Percentiles rank a stretch among this genome's conserved stretches.
Evolutionary conservation across 2,797 vertebrate species (phyloP).

Genomic region (Lagocephalus sceleratus): DNA sequence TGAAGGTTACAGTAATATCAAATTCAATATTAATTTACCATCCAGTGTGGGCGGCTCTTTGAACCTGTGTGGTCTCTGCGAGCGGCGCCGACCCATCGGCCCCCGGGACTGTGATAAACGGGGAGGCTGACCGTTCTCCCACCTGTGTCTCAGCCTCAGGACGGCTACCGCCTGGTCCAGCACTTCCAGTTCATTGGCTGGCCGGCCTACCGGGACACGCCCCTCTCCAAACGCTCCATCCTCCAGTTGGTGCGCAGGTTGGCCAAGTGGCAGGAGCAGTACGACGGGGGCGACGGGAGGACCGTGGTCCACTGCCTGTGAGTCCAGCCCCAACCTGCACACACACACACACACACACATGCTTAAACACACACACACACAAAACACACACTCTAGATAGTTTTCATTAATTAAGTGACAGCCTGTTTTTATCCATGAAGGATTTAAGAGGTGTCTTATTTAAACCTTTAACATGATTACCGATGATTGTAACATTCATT

Average conservation of each 20-base stretch:
- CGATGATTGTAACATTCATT: too few species aligned
- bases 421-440: too few species aligned
- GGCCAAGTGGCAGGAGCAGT: constrained; percentile 98
- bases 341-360: not conserved
- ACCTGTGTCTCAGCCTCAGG: constrained; percentile 83
- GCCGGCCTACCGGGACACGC: constrained; percentile 95
- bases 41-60: too few species aligned
- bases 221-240: constrained; percentile 93
- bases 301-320: constrained; percentile 96
- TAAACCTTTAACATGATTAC: too few species aligned
- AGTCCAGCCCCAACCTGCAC: constrained; percentile 55
- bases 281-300: constrained; percentile 90
- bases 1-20: too few species aligned
- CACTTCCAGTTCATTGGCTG: constrained; percentile 98
- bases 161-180: constrained; percentile 94
- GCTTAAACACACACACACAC: not conserved
- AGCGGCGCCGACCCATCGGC: too few species aligned
- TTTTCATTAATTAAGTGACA: too few species aligned
- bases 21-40: too few species aligned
- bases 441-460: too few species aligned
- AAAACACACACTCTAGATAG: too few species aligned
- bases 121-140: not conserved
- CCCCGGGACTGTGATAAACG: too few species aligned
- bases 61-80: too few species aligned
- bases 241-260: constrained; percentile 90